Evolutionary conservation across 2,888 invertebrate species (phyloP), one percentile per base, ranked within the genome.

Genomic region (Trissolcus brochymenae): DNA sequence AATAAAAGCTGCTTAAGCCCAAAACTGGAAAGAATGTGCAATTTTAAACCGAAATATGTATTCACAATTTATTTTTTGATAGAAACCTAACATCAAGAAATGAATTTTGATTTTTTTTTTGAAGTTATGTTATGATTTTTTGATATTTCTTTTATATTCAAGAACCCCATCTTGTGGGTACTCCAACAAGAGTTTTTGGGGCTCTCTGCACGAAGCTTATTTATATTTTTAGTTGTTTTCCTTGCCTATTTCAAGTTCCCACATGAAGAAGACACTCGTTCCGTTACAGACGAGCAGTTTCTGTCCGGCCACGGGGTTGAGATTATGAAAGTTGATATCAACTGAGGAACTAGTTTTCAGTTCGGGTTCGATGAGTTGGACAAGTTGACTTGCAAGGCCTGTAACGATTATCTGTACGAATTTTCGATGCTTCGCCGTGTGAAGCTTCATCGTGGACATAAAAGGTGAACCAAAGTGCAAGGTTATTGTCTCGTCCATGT

Each of bases 381-480:
- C 72, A 11, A 84, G 81, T 67, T 89, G 90, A 70, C 78, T 80
- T 35, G 90, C 88, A 49, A 92, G 89, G 49, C 95, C 94, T 4
- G 92, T 92, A 3, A 94, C 91, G 43, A 93, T 91, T 25, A 97
- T 93, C 88, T 97, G 95, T 16, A 97, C 88, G 84, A 95, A 97
- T 90, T 98, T 98, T 81, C 95, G 91, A n/a, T 93, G 92, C 82
- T 94, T 93, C 0, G 95, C 94, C 0, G 98, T 97, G 76, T 96
- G 94, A 13, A 98, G 91, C 62, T 95, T 93, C 91, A 96, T 95
- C 0, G 93, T 92, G 0, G 95, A 93, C 81, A 93, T 92, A 87
- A 98, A 92, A 0, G 98, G 97, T 0, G 96, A 94, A 7, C 94
- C 92, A 90, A 98, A 97, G 84, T 94, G 93, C 4, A 97, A 90